phyloP scores from a whole-genome alignment of 2,888 invertebrate genomes.

The Epsilonema sp. region DNA sequence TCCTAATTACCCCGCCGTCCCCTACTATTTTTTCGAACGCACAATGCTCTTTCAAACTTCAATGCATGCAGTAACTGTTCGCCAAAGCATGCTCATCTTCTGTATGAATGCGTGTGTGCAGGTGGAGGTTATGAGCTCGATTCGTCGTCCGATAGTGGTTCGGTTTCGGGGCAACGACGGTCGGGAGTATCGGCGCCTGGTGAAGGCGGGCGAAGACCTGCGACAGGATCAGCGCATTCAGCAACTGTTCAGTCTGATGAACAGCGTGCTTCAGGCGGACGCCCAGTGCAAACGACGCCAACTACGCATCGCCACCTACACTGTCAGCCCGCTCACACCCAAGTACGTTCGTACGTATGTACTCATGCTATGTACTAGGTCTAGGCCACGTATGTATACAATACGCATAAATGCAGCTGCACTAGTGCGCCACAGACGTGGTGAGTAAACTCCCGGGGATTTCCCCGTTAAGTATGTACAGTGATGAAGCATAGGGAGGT shows the following conservation, averaged over 20 bases:
- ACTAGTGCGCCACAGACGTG: no score
- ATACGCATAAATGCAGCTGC: no score
- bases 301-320: conserved; percentile 43
- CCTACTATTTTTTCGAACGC: no score
- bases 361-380: no score
- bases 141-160: conserved; percentile 45
- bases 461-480: no score
- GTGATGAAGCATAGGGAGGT: no score
- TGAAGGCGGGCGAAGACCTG: conserved; percentile 54
- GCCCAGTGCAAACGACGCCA: conserved; percentile 37
- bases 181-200: conserved; percentile 45
- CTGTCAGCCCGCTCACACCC: conserved; percentile 44
- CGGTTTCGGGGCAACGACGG: conserved; percentile 48
- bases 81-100: conserved; percentile 33
- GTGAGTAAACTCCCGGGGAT: no score
- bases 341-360: conserved; percentile 48
- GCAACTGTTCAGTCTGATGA: conserved; percentile 47
- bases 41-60: no score
- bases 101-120: no score
- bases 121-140: conserved; percentile 40
- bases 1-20: no score
- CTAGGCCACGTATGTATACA: no score
- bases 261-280: conserved; percentile 40
- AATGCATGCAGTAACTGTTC: no score
- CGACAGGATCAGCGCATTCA: conserved; percentile 53